Evolutionary conservation across 2,888 invertebrate species (phyloP).

Genomic region (Ommatoiulus sabulosus): DNA sequence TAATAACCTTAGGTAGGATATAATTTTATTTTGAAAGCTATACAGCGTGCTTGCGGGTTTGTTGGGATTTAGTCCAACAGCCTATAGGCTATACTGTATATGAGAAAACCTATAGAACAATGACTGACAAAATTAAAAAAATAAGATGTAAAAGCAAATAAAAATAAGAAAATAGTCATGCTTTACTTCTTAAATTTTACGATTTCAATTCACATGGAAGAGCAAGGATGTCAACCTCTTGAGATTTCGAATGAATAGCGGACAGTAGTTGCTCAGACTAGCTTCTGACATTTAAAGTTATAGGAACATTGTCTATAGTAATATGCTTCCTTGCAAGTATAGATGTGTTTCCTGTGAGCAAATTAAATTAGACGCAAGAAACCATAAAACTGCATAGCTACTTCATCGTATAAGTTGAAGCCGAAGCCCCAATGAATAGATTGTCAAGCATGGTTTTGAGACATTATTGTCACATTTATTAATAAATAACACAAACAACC

Average conservation of each 20-base stretch:
- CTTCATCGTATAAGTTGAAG: not conserved
- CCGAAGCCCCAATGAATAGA: constrained; percentile 18
- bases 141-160: too few species aligned
- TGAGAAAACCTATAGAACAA: too few species aligned
- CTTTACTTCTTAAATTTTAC: too few species aligned
- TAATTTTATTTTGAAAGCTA: too few species aligned
- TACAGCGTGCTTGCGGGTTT: too few species aligned
- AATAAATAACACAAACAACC: not conserved
- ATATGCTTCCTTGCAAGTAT: not conserved
- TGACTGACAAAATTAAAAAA: too few species aligned
- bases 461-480: not conserved
- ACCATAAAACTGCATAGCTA: not conserved
- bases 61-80: too few species aligned
- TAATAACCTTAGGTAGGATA: too few species aligned
- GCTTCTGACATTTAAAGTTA: not conserved
- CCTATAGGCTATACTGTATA: too few species aligned
- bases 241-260: not conserved
- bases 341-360: not conserved
- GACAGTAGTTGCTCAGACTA: not conserved
- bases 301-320: not conserved
- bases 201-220: too few species aligned
- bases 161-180: too few species aligned
- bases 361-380: constrained; percentile 23
- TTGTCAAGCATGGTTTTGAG: constrained; percentile 1
- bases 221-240: too few species aligned